Evolutionary conservation across 2,797 vertebrate genomes (phyloP), one percentile per base, ranked within the genome.

Genomic region (Avahi laniger): DNA sequence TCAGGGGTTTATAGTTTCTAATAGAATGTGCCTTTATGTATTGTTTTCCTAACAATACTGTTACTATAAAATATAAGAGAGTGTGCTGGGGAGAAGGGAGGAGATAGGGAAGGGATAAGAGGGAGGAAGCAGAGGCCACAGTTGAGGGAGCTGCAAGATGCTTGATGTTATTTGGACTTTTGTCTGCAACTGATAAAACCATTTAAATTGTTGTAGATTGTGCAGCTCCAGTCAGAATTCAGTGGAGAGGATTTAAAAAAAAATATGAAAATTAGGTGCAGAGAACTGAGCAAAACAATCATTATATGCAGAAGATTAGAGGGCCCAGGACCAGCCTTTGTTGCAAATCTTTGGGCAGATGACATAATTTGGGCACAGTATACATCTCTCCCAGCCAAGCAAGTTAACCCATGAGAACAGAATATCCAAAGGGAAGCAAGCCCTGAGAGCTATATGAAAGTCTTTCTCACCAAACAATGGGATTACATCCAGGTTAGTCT

Each of bases 21-120:
- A 59, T 35, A 67, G 43, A 89, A 80, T 72, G 35, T 72, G 57
- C 33, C 73, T 95, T 78, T 90, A 73, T 33, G 20, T 43, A 89
- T 85, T 94, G 20, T 94, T 80, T 96, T 63, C 59, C 88, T 75
- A 94, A 96, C 50, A 96, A 73, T 75, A 35, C 46, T 35, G 24
- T 92, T 87, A 75, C 54, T 89, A 38, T 82, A 85, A 72, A 97
- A 73, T 81, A 46, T 24, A 93, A 85, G 69, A 78, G 3, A 26
- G 8, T 81, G 15, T 88, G n/a, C 43, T 80, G 7, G 30, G 26
- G 61, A 84, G 67, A 52, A 87, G 24, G 41, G 1, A 91, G 65
- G 7, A 20, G 48, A 26, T 10, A 75, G 81, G 59, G n/a, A 73
- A 41, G 1, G 13, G 30, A 65, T 35, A 65, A 69, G 73, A 93